These are phyloP conservation scores for Amia ocellicauda DNA, from an alignment of 2,113 vertebrate genomes.

Conservation along the genomic window DNA sequence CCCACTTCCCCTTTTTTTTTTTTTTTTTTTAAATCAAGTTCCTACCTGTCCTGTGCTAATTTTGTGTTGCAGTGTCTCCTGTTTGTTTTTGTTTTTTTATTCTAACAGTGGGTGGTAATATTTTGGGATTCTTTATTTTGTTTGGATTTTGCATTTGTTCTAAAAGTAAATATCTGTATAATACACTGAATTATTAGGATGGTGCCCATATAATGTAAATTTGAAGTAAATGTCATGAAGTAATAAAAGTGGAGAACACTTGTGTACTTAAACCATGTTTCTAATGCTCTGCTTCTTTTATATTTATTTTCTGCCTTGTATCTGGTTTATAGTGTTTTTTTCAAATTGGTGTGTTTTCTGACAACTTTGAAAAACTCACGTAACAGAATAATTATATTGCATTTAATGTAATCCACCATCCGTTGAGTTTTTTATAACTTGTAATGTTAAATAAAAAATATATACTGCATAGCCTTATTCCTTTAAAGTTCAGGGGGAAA, in stretches of 20 bases:
- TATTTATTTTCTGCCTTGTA: too few species aligned
- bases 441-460: too few species aligned
- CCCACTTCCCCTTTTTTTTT: not conserved
- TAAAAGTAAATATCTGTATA: constrained; percentile 85
- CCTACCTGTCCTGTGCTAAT: constrained; percentile 70
- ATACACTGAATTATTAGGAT: constrained; percentile 81
- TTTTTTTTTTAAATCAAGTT: constrained; percentile 53
- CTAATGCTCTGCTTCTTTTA: constrained; percentile 62
- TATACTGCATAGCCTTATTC: too few species aligned
- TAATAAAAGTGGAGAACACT: constrained; percentile 89
- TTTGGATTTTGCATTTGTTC: constrained; percentile 69
- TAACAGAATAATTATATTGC: too few species aligned
- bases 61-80: constrained; percentile 80
- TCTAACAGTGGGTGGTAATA: constrained; percentile 68
- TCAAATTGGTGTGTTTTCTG: too few species aligned
- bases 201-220: constrained; percentile 95
- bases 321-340: too few species aligned
- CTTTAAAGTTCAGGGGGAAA: too few species aligned
- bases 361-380: too few species aligned
- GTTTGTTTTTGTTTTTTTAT: constrained; percentile 70
- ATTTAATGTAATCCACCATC: too few species aligned
- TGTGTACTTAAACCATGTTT: constrained; percentile 85
- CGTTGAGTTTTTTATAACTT: too few species aligned
- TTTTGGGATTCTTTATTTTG: constrained; percentile 45
- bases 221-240: constrained; percentile 89